Evolutionary conservation across 2,113 vertebrate genomes (phyloP), one percentile per base, ranked within the genome.

Genomic region (Guaruba guarouba): DNA sequence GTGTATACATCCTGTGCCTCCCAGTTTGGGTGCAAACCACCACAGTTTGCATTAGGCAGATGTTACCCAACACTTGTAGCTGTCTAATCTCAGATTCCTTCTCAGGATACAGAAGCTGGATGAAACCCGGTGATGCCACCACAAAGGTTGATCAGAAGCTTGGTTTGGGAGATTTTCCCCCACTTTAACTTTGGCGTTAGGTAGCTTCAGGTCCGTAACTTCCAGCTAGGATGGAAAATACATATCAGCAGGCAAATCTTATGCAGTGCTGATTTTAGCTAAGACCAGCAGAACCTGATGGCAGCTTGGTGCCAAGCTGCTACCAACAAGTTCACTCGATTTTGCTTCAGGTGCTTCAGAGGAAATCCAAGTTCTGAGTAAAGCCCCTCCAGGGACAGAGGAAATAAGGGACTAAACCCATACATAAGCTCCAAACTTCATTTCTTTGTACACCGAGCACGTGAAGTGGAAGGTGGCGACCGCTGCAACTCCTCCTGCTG

Each of bases 181-280:
- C 1, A 0, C 6, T n/a, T 46, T 19, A 25, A 23, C 39, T 3
- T 15, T 24, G 57, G 31, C 0, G 1, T 63, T 59, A 46, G 17
- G 28, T 41, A 79, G 54, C 54, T 44, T 44, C 61, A 49, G 44
- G 49, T 33, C 62, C 1, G 0, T 44, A 19, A n/a, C 19, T 54
- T 69, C 22, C 52, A 67, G 31, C 39, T n/a, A 22, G 8, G 44
- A 48, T 24, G 51, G 51, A 24, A 85, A 71, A 87, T 6, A 28
- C 7, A 0, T 29, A 11, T n/a, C 11, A 49, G 57, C 7, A 25
- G 57, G 35, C 15, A 37, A 16, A 23, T 13, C 22, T 19, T 24
- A 9, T 6, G n/a, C 31, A n/a, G 2, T 12, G 25, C 39, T 70
- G 27, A 46, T 29, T 43, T 61, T 44, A 48, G 35, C 31, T 15